Evolutionary conservation across 2,888 invertebrate species (phyloP).

Genomic region (Agelastica alni): DNA sequence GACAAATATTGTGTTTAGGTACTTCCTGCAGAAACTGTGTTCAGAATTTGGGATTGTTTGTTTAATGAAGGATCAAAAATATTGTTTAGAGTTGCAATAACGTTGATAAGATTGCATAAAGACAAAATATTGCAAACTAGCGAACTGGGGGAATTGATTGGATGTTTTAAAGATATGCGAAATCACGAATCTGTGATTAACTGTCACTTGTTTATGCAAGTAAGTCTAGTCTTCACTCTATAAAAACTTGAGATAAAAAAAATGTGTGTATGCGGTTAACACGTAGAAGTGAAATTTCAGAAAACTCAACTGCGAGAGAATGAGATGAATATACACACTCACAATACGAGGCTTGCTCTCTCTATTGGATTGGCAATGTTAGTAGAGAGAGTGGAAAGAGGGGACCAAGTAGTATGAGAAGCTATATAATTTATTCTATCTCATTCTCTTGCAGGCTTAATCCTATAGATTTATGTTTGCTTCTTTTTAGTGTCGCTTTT

Average conservation of each 20-base stretch:
- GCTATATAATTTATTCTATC: too few relatives aligned
- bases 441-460: too few relatives aligned
- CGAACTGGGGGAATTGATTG: slow-evolving; percentile 80
- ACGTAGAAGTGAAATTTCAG: too few relatives aligned
- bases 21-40: slow-evolving; percentile 89
- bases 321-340: too few relatives aligned
- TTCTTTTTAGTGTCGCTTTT: too few relatives aligned
- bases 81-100: slow-evolving; percentile 85
- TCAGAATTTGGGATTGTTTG: slow-evolving; percentile 94
- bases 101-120: slow-evolving; percentile 77
- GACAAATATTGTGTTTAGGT: slow-evolving; percentile 48
- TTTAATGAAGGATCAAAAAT: slow-evolving; percentile 95
- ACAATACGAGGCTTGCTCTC: too few relatives aligned
- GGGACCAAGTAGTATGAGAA: too few relatives aligned
- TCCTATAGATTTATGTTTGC: too few relatives aligned
- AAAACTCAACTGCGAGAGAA: too few relatives aligned
- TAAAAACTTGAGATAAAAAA: background rate
- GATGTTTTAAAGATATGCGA: slow-evolving; percentile 81
- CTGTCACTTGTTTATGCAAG: slow-evolving; percentile 90
- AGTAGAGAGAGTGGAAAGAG: too few relatives aligned
- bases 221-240: slow-evolving; percentile 50
- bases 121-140: slow-evolving; percentile 73
- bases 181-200: slow-evolving; percentile 77
- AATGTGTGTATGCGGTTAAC: background rate
- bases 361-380: too few relatives aligned